Evolutionary conservation across 2,888 invertebrate genomes (phyloP).

Genomic region (Chrysolina haemoptera): DNA sequence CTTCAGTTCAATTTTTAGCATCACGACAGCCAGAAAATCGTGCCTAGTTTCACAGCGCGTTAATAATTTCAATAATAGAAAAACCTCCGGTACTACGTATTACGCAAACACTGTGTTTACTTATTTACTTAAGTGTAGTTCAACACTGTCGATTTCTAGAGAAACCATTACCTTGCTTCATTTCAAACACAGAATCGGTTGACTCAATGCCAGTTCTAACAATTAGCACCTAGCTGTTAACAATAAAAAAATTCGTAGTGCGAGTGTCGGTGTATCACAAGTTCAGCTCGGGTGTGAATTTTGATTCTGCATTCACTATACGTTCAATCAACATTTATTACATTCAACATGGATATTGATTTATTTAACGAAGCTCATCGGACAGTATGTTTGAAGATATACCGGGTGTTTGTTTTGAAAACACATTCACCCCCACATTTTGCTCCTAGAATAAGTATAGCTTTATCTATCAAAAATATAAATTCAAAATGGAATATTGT

Average conservation of each 20-base stretch:
- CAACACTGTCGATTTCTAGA: constrained; percentile 29
- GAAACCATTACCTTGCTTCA: constrained; percentile 27
- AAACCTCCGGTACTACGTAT: not conserved
- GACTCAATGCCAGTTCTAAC: not conserved
- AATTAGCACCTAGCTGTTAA: not conserved
- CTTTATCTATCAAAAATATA: too few relatives aligned
- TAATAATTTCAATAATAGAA: not conserved
- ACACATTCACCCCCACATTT: too few relatives aligned
- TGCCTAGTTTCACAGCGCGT: not conserved
- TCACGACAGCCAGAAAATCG: constrained; percentile 7
- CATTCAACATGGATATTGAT: too few relatives aligned
- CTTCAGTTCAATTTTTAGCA: not conserved
- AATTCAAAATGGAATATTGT: too few relatives aligned
- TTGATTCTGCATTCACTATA: too few relatives aligned
- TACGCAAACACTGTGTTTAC: constrained; percentile 24
- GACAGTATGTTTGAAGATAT: too few relatives aligned
- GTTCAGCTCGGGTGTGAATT: too few relatives aligned
- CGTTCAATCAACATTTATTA: too few relatives aligned
- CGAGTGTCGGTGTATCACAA: too few relatives aligned
- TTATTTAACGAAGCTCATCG: too few relatives aligned
- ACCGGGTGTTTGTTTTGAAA: too few relatives aligned
- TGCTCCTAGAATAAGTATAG: too few relatives aligned
- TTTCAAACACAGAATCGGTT: constrained; percentile 13
- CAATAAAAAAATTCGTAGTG: not conserved
- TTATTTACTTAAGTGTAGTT: constrained; percentile 14